These are phyloP conservation scores for Allolobophora icterica DNA, from an alignment of 2,888 invertebrate species.

Conservation along the genomic window DNA sequence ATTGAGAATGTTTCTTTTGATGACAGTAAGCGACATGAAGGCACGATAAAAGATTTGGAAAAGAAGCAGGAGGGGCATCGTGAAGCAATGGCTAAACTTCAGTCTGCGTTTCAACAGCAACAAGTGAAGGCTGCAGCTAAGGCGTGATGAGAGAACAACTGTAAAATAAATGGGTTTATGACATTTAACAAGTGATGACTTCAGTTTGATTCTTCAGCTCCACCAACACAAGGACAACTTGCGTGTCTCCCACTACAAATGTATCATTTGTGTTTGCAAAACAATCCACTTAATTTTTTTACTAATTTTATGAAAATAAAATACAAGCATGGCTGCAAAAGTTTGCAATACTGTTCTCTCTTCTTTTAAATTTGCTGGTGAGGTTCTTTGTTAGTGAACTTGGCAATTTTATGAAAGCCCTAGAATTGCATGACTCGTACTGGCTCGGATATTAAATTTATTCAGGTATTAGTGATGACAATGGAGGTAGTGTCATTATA, in stretches of 20 bases:
- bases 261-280: not conserved
- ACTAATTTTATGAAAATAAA: not conserved
- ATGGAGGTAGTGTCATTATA: no score
- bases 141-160: constrained; percentile 34
- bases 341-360: not conserved
- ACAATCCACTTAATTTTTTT: not conserved
- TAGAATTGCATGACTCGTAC: not conserved
- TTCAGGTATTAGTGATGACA: no score
- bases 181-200: constrained; percentile 14
- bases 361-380: not conserved
- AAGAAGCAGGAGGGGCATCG: constrained; percentile 78
- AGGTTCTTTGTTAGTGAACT: not conserved
- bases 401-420: not conserved
- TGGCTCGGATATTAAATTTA: not conserved
- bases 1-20: constrained; percentile 42
- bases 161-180: not conserved
- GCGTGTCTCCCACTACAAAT: not conserved
- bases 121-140: constrained; percentile 69
- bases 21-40: constrained; percentile 77
- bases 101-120: constrained; percentile 73
- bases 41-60: constrained; percentile 72
- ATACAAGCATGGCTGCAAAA: not conserved
- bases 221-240: not conserved
- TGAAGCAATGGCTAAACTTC: constrained; percentile 73
- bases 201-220: not conserved